Evolutionary conservation across 1,140 invertebrate genomes (phyloP).

Genomic region (Procambarus virginalis): DNA sequence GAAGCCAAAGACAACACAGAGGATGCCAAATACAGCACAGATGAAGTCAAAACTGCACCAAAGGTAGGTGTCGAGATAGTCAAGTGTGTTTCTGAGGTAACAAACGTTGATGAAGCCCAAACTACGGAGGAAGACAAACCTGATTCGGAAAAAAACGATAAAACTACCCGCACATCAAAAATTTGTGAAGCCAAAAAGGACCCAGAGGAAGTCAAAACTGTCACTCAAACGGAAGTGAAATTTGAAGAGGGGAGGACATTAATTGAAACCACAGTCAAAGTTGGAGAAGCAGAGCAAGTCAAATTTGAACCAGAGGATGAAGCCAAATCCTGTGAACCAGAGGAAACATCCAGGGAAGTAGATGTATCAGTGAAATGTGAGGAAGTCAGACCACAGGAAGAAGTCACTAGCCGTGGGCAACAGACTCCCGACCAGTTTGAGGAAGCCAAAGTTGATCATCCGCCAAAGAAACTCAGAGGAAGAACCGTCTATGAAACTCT

Average conservation of each 20-base stretch:
- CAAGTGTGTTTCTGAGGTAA: not conserved
- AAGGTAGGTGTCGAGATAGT: not conserved
- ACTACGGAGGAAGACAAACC: not conserved
- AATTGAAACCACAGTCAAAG: conserved; percentile 14
- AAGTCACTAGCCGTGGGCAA: not conserved
- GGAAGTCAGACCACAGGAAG: not conserved
- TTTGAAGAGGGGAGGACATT: conserved; percentile 36
- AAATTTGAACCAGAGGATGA: not conserved
- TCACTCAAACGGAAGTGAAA: conserved; percentile 18
- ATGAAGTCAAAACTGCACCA: not conserved
- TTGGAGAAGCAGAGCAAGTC: conserved; percentile 8
- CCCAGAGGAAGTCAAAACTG: not conserved
- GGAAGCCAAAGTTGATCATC: not conserved
- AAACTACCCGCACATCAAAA: not conserved
- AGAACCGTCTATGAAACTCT: conserved; percentile 43
- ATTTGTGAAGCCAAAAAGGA: not conserved
- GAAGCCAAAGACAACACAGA: not conserved
- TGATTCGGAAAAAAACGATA: not conserved
- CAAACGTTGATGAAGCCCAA: too few species aligned
- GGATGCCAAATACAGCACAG: not conserved
- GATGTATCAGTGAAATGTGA: not conserved
- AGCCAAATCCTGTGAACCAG: not conserved
- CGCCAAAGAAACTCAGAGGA: not conserved
- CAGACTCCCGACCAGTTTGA: not conserved
- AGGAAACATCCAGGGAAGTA: not conserved